Conservation (phyloP, 2,113 vertebrate genomes). For the Corvus hawaiiensis region DNA sequence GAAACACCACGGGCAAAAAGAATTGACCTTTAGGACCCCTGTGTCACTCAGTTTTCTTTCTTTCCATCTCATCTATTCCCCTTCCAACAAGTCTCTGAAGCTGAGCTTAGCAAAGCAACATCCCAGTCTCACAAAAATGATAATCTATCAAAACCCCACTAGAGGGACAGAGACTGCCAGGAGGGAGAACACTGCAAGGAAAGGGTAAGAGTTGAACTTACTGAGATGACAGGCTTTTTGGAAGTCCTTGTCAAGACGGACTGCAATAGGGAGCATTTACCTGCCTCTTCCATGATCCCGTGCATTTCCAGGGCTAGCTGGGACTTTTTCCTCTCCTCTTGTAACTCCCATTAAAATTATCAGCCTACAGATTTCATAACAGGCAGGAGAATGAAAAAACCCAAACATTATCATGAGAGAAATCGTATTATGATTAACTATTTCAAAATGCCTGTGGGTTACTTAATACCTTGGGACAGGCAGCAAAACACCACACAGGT, state of each 20-base stretch:
- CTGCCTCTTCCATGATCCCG: neutral
- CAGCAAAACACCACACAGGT: neutral
- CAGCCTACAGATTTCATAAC: constrained; percentile 55
- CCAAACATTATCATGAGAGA: neutral
- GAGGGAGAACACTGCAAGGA: neutral
- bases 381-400: constrained; percentile 9
- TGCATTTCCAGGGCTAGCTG: neutral
- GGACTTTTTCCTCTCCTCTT: neutral
- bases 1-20: neutral
- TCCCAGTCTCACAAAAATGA: neutral
- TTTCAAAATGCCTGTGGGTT: constrained; percentile 31
- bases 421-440: neutral
- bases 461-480: neutral
- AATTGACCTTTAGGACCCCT: neutral
- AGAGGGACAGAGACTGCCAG: neutral
- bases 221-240: neutral
- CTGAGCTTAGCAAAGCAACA: neutral
- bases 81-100: neutral
- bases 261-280: neutral
- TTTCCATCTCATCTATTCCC: neutral
- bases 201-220: constrained; percentile 8
- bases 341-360: constrained; percentile 46
- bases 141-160: neutral
- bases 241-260: neutral
- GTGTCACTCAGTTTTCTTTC: neutral